A percentile compares a stretch with the other conserved stretches of the same genome.
These are phyloP conservation scores for Glaucomys volans DNA, from an alignment of 2,113 vertebrate genomes.

Conservation along the genomic window DNA sequence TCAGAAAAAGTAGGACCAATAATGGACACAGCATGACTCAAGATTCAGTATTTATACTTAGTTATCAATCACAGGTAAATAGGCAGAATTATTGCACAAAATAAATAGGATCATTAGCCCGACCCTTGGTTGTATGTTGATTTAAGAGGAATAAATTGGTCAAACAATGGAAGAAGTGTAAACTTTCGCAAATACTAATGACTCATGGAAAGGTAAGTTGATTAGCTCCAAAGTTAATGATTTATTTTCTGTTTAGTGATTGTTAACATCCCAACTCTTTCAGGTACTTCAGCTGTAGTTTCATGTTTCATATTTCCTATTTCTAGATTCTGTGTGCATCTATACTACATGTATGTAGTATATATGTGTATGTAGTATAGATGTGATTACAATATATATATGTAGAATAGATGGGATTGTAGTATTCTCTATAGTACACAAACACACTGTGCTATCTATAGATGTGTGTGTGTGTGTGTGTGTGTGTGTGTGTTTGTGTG, in stretches of 20 bases:
- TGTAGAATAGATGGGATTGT: no score
- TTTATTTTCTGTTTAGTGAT: constrained; percentile 79
- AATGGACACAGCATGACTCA: constrained; percentile 44
- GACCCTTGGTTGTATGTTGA: constrained; percentile 77
- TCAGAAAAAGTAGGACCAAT: constrained; percentile 36
- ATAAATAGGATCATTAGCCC: constrained; percentile 80
- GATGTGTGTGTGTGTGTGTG: not conserved
- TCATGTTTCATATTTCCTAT: not conserved
- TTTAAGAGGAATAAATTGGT: constrained; percentile 77
- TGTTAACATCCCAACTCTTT: not conserved
- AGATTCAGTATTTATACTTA: constrained; percentile 72
- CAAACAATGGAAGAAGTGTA: constrained; percentile 71
- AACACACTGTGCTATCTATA: no score
- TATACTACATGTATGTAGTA: not conserved
- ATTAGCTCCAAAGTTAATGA: constrained; percentile 83
- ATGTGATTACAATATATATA: no score
- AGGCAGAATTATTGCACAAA: constrained; percentile 77
- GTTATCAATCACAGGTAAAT: constrained; percentile 81
- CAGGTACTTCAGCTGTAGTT: not conserved
- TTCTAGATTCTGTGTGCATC: not conserved
- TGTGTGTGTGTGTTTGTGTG: not conserved
- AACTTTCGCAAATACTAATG: constrained; percentile 72
- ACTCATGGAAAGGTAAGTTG: constrained; percentile 58
- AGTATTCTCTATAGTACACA: no score
- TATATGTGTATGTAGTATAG: no score